These are phyloP conservation scores for Toxostoma redivivum DNA, from an alignment of 2,113 vertebrate genomes.

Conservation along the genomic window DNA sequence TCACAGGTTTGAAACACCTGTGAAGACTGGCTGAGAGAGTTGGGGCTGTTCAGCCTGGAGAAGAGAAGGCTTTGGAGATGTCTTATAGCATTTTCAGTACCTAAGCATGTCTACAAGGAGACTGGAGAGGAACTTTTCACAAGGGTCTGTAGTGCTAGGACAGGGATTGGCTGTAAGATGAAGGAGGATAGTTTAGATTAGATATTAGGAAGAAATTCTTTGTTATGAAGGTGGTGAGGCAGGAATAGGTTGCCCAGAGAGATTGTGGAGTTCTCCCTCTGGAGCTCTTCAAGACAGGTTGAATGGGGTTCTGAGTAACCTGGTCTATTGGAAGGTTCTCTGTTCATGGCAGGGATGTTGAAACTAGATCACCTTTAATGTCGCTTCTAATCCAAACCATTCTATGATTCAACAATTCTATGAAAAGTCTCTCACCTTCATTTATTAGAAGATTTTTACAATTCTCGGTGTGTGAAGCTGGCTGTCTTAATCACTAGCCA, in stretches of 20 bases:
- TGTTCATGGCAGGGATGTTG: background rate
- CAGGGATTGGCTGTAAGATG: background rate
- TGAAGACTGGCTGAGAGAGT: background rate
- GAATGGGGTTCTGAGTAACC: background rate
- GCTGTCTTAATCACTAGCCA: background rate
- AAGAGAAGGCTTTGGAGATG: background rate
- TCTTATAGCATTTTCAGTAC: background rate
- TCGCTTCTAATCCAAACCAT: background rate
- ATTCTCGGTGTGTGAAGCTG: background rate
- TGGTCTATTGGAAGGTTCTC: background rate
- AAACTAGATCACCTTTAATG: background rate
- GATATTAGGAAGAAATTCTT: background rate
- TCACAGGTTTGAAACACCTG: background rate
- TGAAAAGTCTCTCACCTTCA: background rate
- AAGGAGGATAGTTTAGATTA: background rate
- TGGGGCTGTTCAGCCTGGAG: background rate
- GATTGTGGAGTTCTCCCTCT: rapidly evolving
- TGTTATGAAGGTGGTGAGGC: background rate
- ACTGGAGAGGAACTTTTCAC: background rate
- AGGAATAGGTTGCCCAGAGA: background rate
- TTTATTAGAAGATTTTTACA: background rate
- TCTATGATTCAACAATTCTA: background rate
- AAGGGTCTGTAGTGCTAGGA: background rate
- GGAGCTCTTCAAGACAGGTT: background rate
- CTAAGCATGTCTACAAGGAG: background rate